Evolutionary conservation across 2,888 invertebrate genomes (phyloP).

Genomic region (Mythimna impura): DNA sequence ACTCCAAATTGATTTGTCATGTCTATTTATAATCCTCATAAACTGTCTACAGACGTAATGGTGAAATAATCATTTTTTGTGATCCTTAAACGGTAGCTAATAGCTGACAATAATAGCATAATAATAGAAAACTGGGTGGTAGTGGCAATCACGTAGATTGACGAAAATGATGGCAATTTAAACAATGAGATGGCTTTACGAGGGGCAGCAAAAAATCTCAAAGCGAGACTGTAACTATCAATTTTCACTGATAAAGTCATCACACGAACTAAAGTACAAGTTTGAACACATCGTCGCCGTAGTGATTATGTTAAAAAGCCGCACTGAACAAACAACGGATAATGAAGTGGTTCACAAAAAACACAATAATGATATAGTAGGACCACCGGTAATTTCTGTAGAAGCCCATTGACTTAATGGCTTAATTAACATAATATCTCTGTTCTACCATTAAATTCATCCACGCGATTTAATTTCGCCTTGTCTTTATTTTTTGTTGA

Average conservation of each 20-base stretch:
- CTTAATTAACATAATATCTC: slow-evolving; percentile 81
- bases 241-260: slow-evolving; percentile 75
- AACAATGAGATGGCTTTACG: slow-evolving; percentile 49
- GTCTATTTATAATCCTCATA: slow-evolving; percentile 53
- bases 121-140: slow-evolving; percentile 57
- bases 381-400: slow-evolving; percentile 78
- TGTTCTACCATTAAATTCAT: slow-evolving; percentile 71
- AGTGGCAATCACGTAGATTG: slow-evolving; percentile 52
- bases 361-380: slow-evolving; percentile 75
- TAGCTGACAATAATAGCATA: slow-evolving; percentile 44
- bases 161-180: slow-evolving; percentile 63
- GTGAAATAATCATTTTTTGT: slow-evolving; percentile 44
- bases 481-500: slow-evolving; percentile 59
- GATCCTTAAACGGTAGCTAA: slow-evolving; percentile 63
- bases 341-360: slow-evolving; percentile 76
- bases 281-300: slow-evolving; percentile 63
- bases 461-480: slow-evolving; percentile 70
- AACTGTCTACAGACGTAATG: slow-evolving; percentile 38
- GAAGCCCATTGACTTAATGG: slow-evolving; percentile 80
- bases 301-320: slow-evolving; percentile 70
- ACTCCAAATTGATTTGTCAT: slow-evolving; percentile 41
- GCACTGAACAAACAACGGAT: slow-evolving; percentile 78
- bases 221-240: slow-evolving; percentile 62
- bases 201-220: slow-evolving; percentile 41
- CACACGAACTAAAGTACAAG: slow-evolving; percentile 65